A percentile compares a stretch with the other conserved stretches of the same genome.
Evolutionary conservation across 2,888 invertebrate genomes (phyloP).

Genomic region (Eumerus sabulonum): DNA sequence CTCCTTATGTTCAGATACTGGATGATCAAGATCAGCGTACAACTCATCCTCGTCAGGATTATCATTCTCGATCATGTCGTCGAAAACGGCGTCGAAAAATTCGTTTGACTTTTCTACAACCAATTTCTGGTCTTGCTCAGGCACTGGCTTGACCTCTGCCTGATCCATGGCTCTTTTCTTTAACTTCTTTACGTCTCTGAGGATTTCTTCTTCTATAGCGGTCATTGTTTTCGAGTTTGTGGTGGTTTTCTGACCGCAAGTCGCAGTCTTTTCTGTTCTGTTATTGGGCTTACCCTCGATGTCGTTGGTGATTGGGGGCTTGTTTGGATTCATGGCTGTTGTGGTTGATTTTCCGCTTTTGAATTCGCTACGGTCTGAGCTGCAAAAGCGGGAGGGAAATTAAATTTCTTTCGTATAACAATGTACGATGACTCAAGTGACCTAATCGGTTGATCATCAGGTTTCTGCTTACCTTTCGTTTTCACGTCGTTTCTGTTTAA

Average conservation of each 20-base stretch:
- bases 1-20: too few species aligned
- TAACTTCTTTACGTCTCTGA: slow-evolving; percentile 38
- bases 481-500: not conserved
- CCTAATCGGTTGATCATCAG: not conserved
- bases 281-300: too few species aligned
- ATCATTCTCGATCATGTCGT: slow-evolving; percentile 31
- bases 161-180: slow-evolving; percentile 9
- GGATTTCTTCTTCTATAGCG: slow-evolving; percentile 36
- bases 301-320: too few species aligned
- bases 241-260: not conserved
- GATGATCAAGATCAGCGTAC: not conserved
- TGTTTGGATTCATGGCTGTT: too few species aligned
- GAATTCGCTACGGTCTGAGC: slow-evolving; percentile 37
- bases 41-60: slow-evolving; percentile 7
- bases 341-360: not conserved
- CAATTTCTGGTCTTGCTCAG: not conserved
- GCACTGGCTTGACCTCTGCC: not conserved
- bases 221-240: not conserved
- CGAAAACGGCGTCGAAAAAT: slow-evolving; percentile 48
- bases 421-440: not conserved
- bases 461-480: slow-evolving; percentile 24
- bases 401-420: slow-evolving; percentile 15
- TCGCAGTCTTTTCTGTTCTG: not conserved
- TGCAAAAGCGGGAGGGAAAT: slow-evolving; percentile 39
- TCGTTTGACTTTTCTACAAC: slow-evolving; percentile 37